Base-by-base conservation (phyloP, 2,888 invertebrate species). In the Synergus itoensis region DNA sequence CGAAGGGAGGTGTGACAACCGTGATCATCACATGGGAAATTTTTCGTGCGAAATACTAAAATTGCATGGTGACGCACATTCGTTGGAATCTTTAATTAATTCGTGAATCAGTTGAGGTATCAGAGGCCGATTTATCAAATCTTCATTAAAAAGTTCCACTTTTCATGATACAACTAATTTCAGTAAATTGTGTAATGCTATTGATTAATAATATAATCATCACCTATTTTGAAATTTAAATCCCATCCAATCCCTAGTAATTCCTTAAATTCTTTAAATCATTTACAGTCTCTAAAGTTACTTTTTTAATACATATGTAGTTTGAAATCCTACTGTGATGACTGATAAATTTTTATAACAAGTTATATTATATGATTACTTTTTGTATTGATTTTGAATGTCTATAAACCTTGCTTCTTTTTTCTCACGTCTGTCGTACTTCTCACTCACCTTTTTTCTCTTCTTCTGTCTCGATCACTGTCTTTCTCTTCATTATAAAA, bases 401-500 rank as follows among this genome's bases (percentile, higher is more conserved):
- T 21, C 21, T 28, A 28, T n/a, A 21, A 67, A 18, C 5, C 64
- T 65, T n/a, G 67, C 18, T n/a, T 16, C 28, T 69, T 69, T 45
- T 69, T 28, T 67, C 67, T 69, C 48, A 43, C 45, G 45, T 36
- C 12, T 48, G 14, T 69, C 48, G 28, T 48, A 69, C 69, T 69
- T 48, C 18, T 69, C 12, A 48, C 12, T 69, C 16, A 21, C 28
- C 9, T 48, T 4, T 45, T 69, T 65, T 65, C 14, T 43, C 43
- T 67, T n/a, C 21, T 43, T 45, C 14, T 67, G 12, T 48, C 69
- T 69, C 69, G 69, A 69, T 48, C 48, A 28, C 21, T 21, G 21
- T 48, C 48, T 48, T 48, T n/a, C 16, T 69, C 45, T 69, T 48
- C 48, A 69, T 69, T 69, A 69, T 48, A 28, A 48, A 69, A 53